Conservation (phyloP, 1,140 invertebrate genomes). For the Neodiprion fabricii region DNA sequence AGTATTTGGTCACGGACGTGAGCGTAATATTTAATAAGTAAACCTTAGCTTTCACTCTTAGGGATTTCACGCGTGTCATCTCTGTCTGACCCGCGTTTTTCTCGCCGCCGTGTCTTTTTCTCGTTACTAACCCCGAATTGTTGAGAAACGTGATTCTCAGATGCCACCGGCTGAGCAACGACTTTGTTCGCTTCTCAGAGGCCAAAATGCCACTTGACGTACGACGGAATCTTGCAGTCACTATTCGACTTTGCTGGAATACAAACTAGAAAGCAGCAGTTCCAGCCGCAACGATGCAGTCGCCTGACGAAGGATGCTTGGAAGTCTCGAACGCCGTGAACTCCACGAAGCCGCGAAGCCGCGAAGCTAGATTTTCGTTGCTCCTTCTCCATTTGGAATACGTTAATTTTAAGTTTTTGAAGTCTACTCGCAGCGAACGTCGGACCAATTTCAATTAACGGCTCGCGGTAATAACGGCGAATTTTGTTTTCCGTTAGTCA, state of each 20-base stretch:
- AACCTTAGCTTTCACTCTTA: constrained; percentile 39
- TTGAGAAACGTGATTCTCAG: not conserved
- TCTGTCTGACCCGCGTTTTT: not conserved
- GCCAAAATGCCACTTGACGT: not conserved
- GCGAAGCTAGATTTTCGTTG: too few relatives aligned
- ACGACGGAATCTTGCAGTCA: not conserved
- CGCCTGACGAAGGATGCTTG: too few relatives aligned
- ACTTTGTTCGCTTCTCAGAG: not conserved
- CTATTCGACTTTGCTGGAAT: not conserved
- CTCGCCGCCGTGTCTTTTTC: not conserved
- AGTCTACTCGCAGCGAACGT: too few relatives aligned
- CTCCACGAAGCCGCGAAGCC: too few relatives aligned
- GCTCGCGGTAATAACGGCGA: too few relatives aligned
- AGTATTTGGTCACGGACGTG: constrained; percentile 24
- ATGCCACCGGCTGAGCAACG: not conserved
- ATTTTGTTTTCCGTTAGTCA: too few relatives aligned
- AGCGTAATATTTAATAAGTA: constrained; percentile 36
- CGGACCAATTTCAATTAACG: too few relatives aligned
- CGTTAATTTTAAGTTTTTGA: too few relatives aligned
- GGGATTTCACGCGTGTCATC: constrained; percentile 10
- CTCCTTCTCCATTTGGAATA: too few relatives aligned
- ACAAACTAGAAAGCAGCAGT: too few relatives aligned
- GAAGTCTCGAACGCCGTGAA: too few relatives aligned
- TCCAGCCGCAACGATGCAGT: too few relatives aligned
- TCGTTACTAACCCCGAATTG: not conserved